phyloP scores from a whole-genome alignment of 1,140 invertebrate genomes.

The Pseudomyrmex dendroicus region DNA sequence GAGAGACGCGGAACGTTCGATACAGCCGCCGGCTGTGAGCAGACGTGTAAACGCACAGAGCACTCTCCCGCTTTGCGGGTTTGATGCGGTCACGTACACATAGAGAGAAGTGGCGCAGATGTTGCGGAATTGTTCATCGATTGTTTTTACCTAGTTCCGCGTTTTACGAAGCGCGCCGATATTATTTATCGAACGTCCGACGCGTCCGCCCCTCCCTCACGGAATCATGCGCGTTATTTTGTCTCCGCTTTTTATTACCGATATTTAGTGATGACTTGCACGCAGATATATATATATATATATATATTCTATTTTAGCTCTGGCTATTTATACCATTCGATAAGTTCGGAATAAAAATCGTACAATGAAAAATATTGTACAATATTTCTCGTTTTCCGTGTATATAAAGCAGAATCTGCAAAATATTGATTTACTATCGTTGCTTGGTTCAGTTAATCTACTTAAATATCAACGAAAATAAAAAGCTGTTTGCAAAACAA shows the following conservation, averaged over 20 bases:
- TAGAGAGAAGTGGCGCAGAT: conserved; percentile 55
- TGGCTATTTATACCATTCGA: conserved; percentile 10
- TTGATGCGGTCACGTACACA: conserved; percentile 60
- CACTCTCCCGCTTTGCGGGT: conserved; percentile 56
- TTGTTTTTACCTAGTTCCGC: conserved; percentile 58
- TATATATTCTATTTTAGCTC: neutral
- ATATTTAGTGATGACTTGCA: conserved; percentile 35
- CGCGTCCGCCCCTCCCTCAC: neutral
- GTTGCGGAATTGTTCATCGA: conserved; percentile 61
- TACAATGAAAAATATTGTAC: conserved; percentile 4
- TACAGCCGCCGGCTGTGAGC: conserved; percentile 54
- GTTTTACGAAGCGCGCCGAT: conserved; percentile 37
- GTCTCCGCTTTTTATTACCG: conserved; percentile 20
- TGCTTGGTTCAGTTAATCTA: too few species aligned
- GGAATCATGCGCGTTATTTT: conserved; percentile 29
- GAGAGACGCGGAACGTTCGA: neutral
- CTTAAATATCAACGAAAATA: too few species aligned
- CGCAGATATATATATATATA: neutral
- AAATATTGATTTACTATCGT: too few species aligned
- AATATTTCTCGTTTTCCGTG: too few species aligned
- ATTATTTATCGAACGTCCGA: conserved; percentile 53
- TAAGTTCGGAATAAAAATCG: neutral
- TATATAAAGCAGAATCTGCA: too few species aligned
- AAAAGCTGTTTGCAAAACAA: too few species aligned
- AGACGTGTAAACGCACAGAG: conserved; percentile 61